Percentiles rank a stretch among this genome's conserved stretches.
phyloP scores from a whole-genome alignment of 2,113 vertebrate genomes.

The Nestor notabilis region DNA sequence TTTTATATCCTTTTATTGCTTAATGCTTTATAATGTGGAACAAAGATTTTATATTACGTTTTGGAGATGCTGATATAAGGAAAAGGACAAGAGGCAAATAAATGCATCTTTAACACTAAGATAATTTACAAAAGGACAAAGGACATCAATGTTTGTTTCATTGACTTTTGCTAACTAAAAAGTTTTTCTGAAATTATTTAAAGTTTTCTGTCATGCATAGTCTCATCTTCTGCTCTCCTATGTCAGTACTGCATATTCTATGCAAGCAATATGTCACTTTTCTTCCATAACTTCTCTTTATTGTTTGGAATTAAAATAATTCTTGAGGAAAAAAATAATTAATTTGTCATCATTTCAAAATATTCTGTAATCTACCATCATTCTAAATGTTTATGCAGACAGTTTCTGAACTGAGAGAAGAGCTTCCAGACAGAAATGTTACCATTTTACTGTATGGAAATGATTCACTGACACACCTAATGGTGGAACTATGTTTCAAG shows the following conservation, averaged over 20 bases:
- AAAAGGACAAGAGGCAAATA: background rate
- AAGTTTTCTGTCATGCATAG: background rate
- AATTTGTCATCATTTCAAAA: background rate
- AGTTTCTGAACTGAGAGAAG: background rate
- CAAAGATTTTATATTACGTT: background rate
- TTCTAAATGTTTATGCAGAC: background rate
- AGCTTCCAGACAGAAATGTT: background rate
- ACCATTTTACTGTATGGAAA: background rate
- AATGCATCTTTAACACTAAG: background rate
- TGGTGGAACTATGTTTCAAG: background rate
- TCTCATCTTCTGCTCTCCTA: background rate
- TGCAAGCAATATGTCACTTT: background rate
- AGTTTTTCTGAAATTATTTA: background rate
- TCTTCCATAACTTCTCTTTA: background rate
- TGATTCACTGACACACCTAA: background rate
- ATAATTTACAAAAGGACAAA: slow-evolving; percentile 12
- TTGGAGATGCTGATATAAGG: background rate
- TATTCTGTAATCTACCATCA: background rate
- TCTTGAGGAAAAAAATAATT: background rate
- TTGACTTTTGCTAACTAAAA: background rate
- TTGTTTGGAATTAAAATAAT: background rate
- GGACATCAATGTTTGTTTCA: background rate
- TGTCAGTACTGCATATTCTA: background rate
- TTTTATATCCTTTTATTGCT: slow-evolving; percentile 50
- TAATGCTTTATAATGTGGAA: slow-evolving; percentile 33